These are phyloP conservation scores for Andrena bucephala DNA, from an alignment of 2,888 invertebrate species.

Conservation along the genomic window DNA sequence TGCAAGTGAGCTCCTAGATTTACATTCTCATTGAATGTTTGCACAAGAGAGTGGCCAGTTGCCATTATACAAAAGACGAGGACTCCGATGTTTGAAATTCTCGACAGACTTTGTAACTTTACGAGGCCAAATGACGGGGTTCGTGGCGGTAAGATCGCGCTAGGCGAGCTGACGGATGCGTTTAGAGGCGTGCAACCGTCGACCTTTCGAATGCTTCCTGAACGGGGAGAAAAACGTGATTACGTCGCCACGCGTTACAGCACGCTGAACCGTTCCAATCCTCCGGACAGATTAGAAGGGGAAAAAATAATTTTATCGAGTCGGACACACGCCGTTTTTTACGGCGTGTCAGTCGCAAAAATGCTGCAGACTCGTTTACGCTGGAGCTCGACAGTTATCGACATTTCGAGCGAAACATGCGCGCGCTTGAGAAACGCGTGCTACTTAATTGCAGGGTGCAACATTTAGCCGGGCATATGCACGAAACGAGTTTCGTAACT, in stretches of 20 bases:
- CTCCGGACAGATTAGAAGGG: constrained; percentile 8
- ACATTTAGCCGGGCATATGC: neutral
- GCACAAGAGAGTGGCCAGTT: neutral
- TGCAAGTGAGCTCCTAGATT: neutral
- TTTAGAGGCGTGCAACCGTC: constrained; percentile 32
- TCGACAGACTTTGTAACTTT: neutral
- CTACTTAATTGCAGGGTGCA: constrained; percentile 30
- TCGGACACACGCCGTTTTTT: constrained; percentile 5
- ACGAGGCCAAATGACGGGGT: neutral
- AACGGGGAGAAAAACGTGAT: constrained; percentile 50
- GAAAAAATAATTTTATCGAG: constrained; percentile 34
- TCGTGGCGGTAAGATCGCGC: neutral
- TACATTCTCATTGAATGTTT: neutral
- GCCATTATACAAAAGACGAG: neutral
- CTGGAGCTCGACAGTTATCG: constrained; percentile 6
- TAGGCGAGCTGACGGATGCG: constrained; percentile 16
- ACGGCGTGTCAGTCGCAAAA: constrained; percentile 1
- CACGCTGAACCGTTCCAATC: constrained; percentile 35
- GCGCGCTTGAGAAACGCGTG: constrained; percentile 21
- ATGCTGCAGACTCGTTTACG: constrained; percentile 24
- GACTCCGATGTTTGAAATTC: neutral
- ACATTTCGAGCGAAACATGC: constrained; percentile 35
- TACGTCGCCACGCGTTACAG: constrained; percentile 48
- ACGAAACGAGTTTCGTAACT: constrained; percentile 29
- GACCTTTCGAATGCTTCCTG: constrained; percentile 63